phyloP scores from a whole-genome alignment of 2,888 invertebrate species.

The Epirrhoe tristata region DNA sequence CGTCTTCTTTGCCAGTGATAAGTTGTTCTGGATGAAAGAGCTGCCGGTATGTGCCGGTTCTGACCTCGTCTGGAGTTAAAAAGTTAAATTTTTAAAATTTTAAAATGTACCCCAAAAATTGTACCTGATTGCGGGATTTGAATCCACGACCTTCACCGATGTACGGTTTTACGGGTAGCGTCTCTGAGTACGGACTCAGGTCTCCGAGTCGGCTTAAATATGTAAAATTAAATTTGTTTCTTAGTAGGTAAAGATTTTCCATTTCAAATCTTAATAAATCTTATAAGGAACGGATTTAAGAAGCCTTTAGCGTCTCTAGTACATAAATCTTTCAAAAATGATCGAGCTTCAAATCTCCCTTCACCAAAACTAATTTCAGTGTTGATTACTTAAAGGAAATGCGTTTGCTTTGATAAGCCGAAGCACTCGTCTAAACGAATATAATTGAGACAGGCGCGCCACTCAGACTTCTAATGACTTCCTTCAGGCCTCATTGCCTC shows the following conservation, averaged over 20 bases:
- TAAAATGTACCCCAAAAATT: not conserved
- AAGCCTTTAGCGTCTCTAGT: too few relatives aligned
- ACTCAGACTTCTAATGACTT: slow-evolving; percentile 38
- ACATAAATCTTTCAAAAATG: not conserved
- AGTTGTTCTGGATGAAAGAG: slow-evolving; percentile 97
- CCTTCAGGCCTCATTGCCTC: slow-evolving; percentile 34
- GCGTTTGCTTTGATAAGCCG: slow-evolving; percentile 25
- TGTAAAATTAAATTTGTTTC: too few relatives aligned
- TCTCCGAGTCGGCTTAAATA: too few relatives aligned
- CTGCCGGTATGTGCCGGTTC: slow-evolving; percentile 92
- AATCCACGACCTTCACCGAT: too few relatives aligned
- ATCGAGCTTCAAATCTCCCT: not conserved
- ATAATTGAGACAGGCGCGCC: slow-evolving; percentile 38
- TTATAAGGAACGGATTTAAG: too few relatives aligned
- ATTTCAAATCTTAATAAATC: too few relatives aligned
- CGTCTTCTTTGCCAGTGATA: slow-evolving; percentile 96
- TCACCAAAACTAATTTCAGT: not conserved
- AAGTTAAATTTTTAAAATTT: not conserved
- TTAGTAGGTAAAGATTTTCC: too few relatives aligned
- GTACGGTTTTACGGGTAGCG: too few relatives aligned
- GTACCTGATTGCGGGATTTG: too few relatives aligned
- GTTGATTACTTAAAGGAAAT: slow-evolving; percentile 35
- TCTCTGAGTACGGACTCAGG: too few relatives aligned
- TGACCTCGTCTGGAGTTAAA: slow-evolving; percentile 88
- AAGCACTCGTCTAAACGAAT: slow-evolving; percentile 30